Evolutionary conservation across 2,797 vertebrate genomes (phyloP).

Genomic region (Mormyrops attenuatus): DNA sequence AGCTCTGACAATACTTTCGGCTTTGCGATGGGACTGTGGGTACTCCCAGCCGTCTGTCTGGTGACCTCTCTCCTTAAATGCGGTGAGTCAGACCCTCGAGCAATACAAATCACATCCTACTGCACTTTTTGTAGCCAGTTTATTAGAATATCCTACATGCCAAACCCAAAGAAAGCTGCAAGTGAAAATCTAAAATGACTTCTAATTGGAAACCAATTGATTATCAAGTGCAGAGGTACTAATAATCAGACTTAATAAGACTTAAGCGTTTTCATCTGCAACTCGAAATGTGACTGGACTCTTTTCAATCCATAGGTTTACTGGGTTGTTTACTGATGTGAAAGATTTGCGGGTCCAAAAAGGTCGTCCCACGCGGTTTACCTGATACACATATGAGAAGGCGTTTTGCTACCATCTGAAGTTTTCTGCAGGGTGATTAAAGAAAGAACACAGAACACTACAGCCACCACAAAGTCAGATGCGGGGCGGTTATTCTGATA

Average conservation of each 20-base stretch:
- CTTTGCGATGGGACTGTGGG: conserved; percentile 46
- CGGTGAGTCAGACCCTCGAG: conserved; percentile 29
- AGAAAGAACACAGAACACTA: neutral
- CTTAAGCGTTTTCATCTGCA: neutral
- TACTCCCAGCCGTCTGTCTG: conserved; percentile 30
- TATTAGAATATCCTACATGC: neutral
- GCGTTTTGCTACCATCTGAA: neutral
- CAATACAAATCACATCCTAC: neutral
- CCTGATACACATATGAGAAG: neutral
- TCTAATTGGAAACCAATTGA: neutral
- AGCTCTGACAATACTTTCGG: conserved; percentile 28
- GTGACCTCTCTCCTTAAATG: conserved; percentile 21
- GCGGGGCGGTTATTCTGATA: neutral
- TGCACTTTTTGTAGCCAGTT: neutral
- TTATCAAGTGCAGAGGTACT: neutral
- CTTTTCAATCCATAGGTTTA: neutral
- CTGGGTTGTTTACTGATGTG: neutral
- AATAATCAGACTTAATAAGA: neutral
- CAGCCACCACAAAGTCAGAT: neutral
- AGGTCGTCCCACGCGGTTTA: neutral
- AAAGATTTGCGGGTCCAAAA: neutral
- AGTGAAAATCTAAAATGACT: neutral
- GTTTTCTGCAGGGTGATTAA: neutral
- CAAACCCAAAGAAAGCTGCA: neutral
- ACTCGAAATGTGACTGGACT: neutral